These are phyloP conservation scores for Athetis lepigone DNA, from an alignment of 2,888 invertebrate species.

Conservation along the genomic window DNA sequence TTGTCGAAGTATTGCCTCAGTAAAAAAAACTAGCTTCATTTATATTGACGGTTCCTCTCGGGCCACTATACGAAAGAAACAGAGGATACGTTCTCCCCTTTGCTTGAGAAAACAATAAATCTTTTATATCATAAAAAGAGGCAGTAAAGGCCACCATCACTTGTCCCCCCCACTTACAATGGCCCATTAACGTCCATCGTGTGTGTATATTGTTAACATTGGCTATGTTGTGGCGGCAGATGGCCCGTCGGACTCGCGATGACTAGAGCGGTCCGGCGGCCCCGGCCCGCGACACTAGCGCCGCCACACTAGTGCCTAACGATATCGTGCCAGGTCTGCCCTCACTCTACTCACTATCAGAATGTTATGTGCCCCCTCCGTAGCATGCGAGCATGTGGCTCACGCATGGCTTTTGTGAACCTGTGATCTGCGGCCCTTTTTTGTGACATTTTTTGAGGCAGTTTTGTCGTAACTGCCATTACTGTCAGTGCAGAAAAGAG, in stretches of 20 bases:
- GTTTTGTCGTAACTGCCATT: neutral
- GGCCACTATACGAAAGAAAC: neutral
- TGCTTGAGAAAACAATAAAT: neutral
- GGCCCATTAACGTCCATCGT: conserved; percentile 24
- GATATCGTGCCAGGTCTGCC: conserved; percentile 84
- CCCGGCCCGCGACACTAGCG: conserved; percentile 84
- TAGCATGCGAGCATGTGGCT: conserved; percentile 73
- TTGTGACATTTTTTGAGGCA: neutral
- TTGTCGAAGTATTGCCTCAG: neutral
- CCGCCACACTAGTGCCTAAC: conserved; percentile 78
- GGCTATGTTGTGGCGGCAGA: conserved; percentile 73
- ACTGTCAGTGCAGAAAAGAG: neutral
- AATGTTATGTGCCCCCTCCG: conserved; percentile 71
- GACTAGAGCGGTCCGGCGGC: conserved; percentile 89
- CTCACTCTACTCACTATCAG: conserved; percentile 72
- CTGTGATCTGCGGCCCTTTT: conserved; percentile 53
- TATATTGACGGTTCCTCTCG: neutral
- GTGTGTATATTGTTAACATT: conserved; percentile 56
- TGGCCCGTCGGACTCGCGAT: conserved; percentile 88
- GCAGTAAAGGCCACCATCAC: neutral
- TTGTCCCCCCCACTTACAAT: conserved; percentile 17
- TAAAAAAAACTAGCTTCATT: neutral
- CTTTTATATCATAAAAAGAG: conserved; percentile 1
- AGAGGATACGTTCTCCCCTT: neutral
- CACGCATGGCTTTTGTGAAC: conserved; percentile 73